Conservation (phyloP, 2,888 invertebrate genomes). For the Aethes cnicana region DNA sequence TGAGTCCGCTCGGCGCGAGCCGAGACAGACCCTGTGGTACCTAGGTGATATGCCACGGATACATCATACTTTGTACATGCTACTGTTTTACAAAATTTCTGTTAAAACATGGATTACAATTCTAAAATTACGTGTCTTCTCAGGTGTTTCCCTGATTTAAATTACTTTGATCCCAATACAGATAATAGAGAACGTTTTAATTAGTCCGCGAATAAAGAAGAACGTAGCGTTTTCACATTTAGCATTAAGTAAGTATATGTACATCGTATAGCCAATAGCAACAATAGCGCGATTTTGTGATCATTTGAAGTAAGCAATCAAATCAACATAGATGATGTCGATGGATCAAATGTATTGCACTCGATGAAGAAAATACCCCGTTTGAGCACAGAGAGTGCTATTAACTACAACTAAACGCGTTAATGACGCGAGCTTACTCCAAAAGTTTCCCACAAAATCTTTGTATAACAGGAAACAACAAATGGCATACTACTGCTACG, state of each 20-base stretch:
- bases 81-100: slow-evolving; percentile 47
- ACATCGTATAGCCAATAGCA: slow-evolving; percentile 47
- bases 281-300: slow-evolving; percentile 44
- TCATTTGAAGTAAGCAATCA: slow-evolving; percentile 44
- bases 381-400: too few relatives aligned
- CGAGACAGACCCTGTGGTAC: slow-evolving; percentile 48
- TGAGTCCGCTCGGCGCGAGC: slow-evolving; percentile 46
- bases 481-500: slow-evolving; percentile 57
- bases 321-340: slow-evolving; percentile 22
- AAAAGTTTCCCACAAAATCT: slow-evolving; percentile 34
- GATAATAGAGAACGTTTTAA: slow-evolving; percentile 45
- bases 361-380: neutral
- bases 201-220: slow-evolving; percentile 22
- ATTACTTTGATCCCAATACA: slow-evolving; percentile 69
- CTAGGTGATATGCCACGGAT: slow-evolving; percentile 76
- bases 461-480: slow-evolving; percentile 49
- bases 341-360: neutral
- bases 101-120: slow-evolving; percentile 44
- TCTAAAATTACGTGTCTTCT: slow-evolving; percentile 20
- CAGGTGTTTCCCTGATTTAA: slow-evolving; percentile 31
- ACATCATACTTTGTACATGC: slow-evolving; percentile 56
- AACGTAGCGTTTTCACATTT: slow-evolving; percentile 39
- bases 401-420: neutral
- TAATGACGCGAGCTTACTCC: slow-evolving; percentile 33
- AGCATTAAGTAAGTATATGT: slow-evolving; percentile 45